These are phyloP conservation scores for Gnathonemus longibarbis DNA, from an alignment of 2,113 vertebrate species.

Conservation along the genomic window DNA sequence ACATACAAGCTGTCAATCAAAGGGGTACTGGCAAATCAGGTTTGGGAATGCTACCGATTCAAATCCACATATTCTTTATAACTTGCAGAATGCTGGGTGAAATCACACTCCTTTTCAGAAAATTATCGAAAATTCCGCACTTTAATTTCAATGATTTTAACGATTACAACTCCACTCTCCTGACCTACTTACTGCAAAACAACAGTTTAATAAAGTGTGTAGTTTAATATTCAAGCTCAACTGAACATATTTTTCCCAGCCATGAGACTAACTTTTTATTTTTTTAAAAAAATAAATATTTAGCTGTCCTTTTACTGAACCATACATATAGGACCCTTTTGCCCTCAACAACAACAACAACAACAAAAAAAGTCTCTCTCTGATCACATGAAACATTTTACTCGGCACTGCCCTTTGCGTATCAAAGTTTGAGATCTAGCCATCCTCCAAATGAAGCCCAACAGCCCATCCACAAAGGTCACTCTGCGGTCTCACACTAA, in stretches of 20 bases:
- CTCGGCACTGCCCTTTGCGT: constrained; percentile 43
- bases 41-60: neutral
- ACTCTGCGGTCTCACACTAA: constrained; percentile 51
- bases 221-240: neutral
- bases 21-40: neutral
- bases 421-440: constrained; percentile 48
- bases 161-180: neutral
- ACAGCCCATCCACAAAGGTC: constrained; percentile 51
- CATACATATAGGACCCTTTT: neutral
- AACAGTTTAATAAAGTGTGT: neutral
- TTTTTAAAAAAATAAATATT: neutral
- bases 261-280: neutral
- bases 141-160: neutral
- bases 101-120: neutral
- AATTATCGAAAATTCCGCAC: neutral
- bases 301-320: neutral
- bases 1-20: neutral
- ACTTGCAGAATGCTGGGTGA: no score
- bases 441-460: constrained; percentile 30
- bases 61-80: neutral
- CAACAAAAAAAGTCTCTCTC: constrained; percentile 13
- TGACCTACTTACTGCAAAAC: neutral
- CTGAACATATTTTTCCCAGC: constrained; percentile 11
- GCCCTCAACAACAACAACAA: neutral
- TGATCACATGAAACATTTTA: constrained; percentile 36